Base-by-base conservation (phyloP, 1,140 invertebrate genomes). In the Drosophila sulfurigaster region DNA sequence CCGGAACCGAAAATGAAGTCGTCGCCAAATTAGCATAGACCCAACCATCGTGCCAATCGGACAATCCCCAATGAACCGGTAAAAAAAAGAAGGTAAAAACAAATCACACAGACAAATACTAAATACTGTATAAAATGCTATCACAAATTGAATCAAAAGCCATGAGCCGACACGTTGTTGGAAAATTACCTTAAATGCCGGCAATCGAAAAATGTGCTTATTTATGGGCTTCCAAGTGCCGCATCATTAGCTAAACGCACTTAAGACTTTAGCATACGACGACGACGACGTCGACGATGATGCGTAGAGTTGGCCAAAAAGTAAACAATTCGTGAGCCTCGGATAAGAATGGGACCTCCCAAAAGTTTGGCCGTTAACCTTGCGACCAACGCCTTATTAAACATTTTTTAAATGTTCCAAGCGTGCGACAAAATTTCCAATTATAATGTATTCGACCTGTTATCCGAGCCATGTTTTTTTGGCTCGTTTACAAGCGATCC, bases 131-230 rank as follows among this genome's bases (percentile, higher is more conserved):
- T 8, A 56, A 58, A 51, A 51, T 41, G 13, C 67, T 41, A 71
- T 71, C 78, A 69, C 62, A 64, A 66, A 79, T 63, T 68, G 62
- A 88, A 83, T 88, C 77, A 82, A 87, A 88, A 89, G 76, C 77
- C 71, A 60, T 71, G 60, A 89, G 85, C 83, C 78, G 85, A 70
- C 67, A 38, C 35, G 35, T 38, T 38, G n/a, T 71, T 60, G 59
- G 59, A 71, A 71, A 58, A 54, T 70, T 75, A 66, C 60, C 48
- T 81, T 73, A 82, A 86, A 87, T 86, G 82, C 82, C 82, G 83
- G 82, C 74, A 79, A 81, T 78, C 77, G 64, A 81, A 72, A 60
- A 69, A 67, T 68, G 62, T 67, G 38, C 70, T 75, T 78, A 89
- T 87, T 89, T 87, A 87, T 87, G 68, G 58, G 38, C 65, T 30